phyloP scores from a whole-genome alignment of 2,113 vertebrate species.

The Hyla sarda region DNA sequence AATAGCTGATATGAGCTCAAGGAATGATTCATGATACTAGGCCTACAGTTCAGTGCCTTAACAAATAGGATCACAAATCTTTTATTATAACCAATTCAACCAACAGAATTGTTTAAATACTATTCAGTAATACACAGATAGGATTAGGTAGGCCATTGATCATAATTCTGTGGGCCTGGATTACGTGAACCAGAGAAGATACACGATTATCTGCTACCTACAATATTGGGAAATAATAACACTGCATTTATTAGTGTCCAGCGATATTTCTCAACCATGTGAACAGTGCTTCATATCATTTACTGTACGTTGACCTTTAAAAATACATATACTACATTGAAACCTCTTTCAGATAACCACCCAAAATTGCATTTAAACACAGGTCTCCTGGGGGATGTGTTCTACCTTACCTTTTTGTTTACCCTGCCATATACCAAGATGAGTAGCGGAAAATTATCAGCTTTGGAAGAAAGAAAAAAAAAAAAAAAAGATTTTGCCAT shows the following conservation, averaged over 20 bases:
- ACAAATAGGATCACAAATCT: neutral
- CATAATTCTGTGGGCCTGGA: neutral
- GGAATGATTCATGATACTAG: neutral
- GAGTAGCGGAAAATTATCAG: too few species aligned
- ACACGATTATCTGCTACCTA: neutral
- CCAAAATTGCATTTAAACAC: too few species aligned
- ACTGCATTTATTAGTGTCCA: neutral
- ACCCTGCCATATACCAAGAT: too few species aligned
- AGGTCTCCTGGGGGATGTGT: too few species aligned
- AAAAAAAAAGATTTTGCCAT: too few species aligned
- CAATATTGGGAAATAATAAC: neutral
- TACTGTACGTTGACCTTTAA: neutral
- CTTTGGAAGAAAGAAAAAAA: too few species aligned
- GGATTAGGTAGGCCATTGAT: neutral
- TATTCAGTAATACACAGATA: neutral
- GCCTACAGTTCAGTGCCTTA: neutral
- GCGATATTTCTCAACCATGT: neutral
- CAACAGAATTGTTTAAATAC: neutral
- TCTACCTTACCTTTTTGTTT: too few species aligned
- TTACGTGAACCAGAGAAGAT: neutral
- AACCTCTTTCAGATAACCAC: too few species aligned
- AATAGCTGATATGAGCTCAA: neutral
- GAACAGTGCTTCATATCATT: neutral
- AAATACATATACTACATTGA: too few species aligned
- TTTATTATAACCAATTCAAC: neutral